Conservation (phyloP, 2,888 invertebrate genomes). For the Chrysopilus asiliformis region DNA sequence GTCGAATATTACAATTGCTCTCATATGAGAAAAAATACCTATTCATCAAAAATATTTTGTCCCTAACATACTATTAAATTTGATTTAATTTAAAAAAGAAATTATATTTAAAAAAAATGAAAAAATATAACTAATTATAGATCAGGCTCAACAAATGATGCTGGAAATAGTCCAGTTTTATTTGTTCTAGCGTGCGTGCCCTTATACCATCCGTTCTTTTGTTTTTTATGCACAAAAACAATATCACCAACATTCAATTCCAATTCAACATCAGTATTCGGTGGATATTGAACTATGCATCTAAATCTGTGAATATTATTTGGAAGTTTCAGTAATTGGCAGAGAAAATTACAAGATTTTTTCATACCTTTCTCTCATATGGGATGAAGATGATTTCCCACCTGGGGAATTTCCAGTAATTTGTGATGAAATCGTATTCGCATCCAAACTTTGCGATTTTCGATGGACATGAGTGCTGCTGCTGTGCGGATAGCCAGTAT, state of each 20-base stretch:
- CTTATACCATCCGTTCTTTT: constrained; percentile 93
- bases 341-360: not conserved
- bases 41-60: too few species aligned
- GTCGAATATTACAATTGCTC: too few species aligned
- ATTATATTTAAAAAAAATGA: too few species aligned
- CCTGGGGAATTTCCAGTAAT: constrained; percentile 15
- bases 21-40: too few species aligned
- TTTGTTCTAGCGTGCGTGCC: constrained; percentile 83
- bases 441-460: constrained; percentile 74
- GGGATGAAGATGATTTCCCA: constrained; percentile 6
- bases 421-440: constrained; percentile 36
- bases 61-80: too few species aligned
- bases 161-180: constrained; percentile 86
- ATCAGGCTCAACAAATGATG: constrained; percentile 74
- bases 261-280: constrained; percentile 84
- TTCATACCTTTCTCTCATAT: constrained; percentile 10
- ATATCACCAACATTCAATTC: constrained; percentile 83
- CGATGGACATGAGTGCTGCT: constrained; percentile 41
- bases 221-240: constrained; percentile 79
- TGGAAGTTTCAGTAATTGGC: not conserved
- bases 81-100: too few species aligned
- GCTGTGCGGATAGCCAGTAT: constrained; percentile 2
- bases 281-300: constrained; percentile 88
- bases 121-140: constrained; percentile 18
- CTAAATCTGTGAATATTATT: constrained; percentile 49